Evolutionary conservation across 2,888 invertebrate genomes (phyloP).

Genomic region (Euclidia mi): DNA sequence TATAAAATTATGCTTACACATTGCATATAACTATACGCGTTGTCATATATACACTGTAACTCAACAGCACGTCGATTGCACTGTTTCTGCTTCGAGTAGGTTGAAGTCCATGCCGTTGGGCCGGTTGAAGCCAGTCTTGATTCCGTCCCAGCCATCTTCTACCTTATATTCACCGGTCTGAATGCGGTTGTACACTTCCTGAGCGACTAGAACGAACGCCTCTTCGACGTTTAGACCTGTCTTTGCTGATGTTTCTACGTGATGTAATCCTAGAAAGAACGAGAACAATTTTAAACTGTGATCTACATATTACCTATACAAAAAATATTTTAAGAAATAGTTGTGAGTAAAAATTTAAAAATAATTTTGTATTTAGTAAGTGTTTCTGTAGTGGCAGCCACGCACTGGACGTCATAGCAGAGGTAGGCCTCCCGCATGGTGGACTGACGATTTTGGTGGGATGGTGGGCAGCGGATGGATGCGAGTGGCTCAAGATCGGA

Average conservation of each 20-base stretch:
- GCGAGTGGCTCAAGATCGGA: no score
- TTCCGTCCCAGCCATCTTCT: conserved; percentile 99
- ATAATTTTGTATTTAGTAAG: no score
- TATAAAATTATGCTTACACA: conserved; percentile 76
- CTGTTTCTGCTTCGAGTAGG: conserved; percentile 96
- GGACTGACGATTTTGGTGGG: no score
- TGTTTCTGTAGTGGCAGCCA: no score
- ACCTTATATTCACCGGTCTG: conserved; percentile 97
- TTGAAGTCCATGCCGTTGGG: conserved; percentile 96
- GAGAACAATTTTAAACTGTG: not conserved
- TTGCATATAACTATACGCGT: conserved; percentile 58
- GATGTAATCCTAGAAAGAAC: conserved; percentile 91
- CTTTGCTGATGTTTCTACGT: conserved; percentile 98
- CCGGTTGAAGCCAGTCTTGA: conserved; percentile 97
- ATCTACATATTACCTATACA: not conserved
- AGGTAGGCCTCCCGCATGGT: no score
- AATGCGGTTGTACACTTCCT: conserved; percentile 97
- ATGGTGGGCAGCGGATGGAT: no score
- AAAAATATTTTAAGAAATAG: no score
- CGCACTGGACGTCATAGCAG: no score
- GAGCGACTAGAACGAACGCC: conserved; percentile 96
- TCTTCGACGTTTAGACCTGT: conserved; percentile 98
- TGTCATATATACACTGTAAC: conserved; percentile 49
- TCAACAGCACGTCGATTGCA: conserved; percentile 96
- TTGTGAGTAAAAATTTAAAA: no score